Percentiles rank a stretch among this genome's conserved stretches.
Evolutionary conservation across 2,888 invertebrate species (phyloP).

Genomic region (Pandemis corylana): DNA sequence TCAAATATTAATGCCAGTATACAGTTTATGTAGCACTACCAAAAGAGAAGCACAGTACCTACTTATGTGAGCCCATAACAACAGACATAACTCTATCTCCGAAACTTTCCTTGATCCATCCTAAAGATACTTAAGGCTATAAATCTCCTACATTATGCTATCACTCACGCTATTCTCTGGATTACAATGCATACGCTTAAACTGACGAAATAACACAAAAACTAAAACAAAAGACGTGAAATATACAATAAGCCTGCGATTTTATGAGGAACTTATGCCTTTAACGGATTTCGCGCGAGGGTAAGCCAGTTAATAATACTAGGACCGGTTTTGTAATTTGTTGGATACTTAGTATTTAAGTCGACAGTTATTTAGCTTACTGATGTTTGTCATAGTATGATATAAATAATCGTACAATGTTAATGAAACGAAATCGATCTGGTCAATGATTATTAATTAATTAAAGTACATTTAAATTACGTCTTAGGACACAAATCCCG

Average conservation of each 20-base stretch:
- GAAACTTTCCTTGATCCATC: slow-evolving; percentile 12
- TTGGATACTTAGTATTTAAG: background rate
- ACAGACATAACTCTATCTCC: background rate
- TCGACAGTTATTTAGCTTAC: too few relatives aligned
- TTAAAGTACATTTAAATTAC: too few relatives aligned
- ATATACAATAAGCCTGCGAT: background rate
- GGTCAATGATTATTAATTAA: background rate
- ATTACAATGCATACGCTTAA: slow-evolving; percentile 28
- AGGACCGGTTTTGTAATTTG: background rate
- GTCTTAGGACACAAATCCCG: too few relatives aligned
- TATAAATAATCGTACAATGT: too few relatives aligned
- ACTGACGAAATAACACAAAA: background rate
- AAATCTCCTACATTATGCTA: slow-evolving; percentile 58
- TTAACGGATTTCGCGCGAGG: background rate
- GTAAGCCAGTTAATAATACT: background rate
- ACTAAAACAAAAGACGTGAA: background rate
- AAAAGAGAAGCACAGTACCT: background rate
- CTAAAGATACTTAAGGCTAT: slow-evolving; percentile 50
- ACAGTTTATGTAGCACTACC: too few relatives aligned
- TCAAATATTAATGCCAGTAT: background rate
- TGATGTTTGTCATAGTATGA: too few relatives aligned
- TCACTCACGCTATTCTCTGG: slow-evolving; percentile 63
- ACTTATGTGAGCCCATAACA: background rate
- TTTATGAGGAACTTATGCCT: background rate
- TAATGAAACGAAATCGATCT: too few relatives aligned